Evolutionary conservation across 1,140 invertebrate genomes (phyloP).

Genomic region (Drosophila saltans): DNA sequence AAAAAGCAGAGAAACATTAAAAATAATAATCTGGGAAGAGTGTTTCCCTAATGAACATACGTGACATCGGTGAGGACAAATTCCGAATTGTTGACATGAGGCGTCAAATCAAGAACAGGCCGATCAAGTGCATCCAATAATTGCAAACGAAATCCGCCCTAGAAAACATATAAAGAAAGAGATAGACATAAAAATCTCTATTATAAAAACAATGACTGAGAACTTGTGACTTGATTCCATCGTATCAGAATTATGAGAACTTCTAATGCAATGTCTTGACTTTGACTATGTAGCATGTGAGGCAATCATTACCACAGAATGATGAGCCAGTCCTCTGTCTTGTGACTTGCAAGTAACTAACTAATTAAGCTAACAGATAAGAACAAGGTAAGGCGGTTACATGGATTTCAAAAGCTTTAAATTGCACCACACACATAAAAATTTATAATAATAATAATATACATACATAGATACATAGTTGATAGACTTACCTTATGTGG

Average conservation of each 20-base stretch:
- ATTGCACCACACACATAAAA: conserved; percentile 13
- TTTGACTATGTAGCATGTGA: conserved; percentile 64
- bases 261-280: conserved; percentile 56
- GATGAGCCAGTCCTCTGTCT: conserved; percentile 32
- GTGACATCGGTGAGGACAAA: conserved; percentile 91
- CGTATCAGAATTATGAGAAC: conserved; percentile 68
- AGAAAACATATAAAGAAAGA: conserved; percentile 74
- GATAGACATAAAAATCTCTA: neutral
- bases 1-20: too few relatives aligned
- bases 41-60: conserved; percentile 73
- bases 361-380: conserved; percentile 57
- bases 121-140: conserved; percentile 91
- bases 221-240: conserved; percentile 59
- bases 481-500: conserved; percentile 92
- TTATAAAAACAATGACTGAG: conserved; percentile 69
- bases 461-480: neutral
- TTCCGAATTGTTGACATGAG: conserved; percentile 90
- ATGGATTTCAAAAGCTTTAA: neutral
- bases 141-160: conserved; percentile 95
- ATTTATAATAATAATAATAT: neutral
- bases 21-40: neutral
- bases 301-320: conserved; percentile 57
- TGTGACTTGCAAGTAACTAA: conserved; percentile 28
- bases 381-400: conserved; percentile 29
- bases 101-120: conserved; percentile 92